These are phyloP conservation scores for Narcine bancroftii DNA, from an alignment of 2,113 vertebrate species.

Conservation along the genomic window DNA sequence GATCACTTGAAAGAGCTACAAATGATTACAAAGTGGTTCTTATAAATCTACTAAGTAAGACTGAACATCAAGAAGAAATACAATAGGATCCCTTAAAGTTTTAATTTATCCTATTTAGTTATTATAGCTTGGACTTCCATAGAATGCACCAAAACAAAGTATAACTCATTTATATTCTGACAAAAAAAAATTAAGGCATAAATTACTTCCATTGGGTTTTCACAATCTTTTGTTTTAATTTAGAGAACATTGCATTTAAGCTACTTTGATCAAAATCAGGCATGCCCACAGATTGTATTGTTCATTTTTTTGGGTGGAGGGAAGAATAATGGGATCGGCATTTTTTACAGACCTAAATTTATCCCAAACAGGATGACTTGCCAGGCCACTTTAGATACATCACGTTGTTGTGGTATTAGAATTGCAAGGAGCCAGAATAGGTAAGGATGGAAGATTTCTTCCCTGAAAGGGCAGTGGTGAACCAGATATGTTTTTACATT, in stretches of 20 bases:
- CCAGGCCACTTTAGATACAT: no score
- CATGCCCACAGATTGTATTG: background rate
- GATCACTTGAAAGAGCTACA: no score
- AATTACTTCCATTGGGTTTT: background rate
- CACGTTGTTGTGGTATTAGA: no score
- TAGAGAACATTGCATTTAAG: background rate
- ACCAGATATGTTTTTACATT: no score
- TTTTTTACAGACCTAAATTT: no score
- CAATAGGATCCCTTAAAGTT: background rate
- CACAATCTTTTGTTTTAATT: background rate
- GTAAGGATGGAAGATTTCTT: no score
- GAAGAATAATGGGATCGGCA: no score
- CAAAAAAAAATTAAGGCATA: background rate
- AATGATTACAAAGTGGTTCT: background rate
- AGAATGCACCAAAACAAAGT: no score
- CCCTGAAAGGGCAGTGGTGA: no score
- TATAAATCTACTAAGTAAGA: background rate
- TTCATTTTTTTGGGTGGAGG: no score
- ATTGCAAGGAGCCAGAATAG: no score
- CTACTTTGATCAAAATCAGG: background rate
- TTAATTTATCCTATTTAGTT: background rate
- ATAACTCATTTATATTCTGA: background rate
- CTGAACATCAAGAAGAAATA: background rate
- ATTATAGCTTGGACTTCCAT: background rate
- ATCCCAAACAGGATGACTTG: no score